A percentile compares a stretch with the other conserved stretches of the same genome.
Evolutionary conservation across 2,113 vertebrate species (phyloP).

Genomic region (Tupaia tana): DNA sequence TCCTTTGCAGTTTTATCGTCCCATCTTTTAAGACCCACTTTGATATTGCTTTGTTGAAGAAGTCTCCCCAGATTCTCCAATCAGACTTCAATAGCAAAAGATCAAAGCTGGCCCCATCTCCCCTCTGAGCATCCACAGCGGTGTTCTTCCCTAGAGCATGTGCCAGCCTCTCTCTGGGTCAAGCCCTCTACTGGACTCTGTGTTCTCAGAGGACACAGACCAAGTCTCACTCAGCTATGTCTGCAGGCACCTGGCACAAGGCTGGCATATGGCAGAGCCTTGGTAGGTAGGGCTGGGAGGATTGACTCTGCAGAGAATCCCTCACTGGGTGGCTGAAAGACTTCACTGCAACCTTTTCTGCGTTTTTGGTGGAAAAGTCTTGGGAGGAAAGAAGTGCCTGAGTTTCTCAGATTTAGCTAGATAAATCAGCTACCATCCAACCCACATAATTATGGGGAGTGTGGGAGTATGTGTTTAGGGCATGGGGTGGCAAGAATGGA

Average conservation of each 20-base stretch:
- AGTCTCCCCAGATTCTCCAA: neutral
- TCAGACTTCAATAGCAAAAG: neutral
- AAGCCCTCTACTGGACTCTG: neutral
- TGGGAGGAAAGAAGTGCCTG: neutral
- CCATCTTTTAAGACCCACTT: neutral
- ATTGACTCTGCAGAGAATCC: neutral
- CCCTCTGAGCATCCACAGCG: rapidly evolving
- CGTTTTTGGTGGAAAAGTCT: neutral
- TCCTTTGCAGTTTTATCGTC: neutral
- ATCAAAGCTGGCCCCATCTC: neutral
- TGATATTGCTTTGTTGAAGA: neutral
- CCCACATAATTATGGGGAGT: neutral
- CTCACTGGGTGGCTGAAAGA: neutral
- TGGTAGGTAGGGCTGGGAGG: neutral
- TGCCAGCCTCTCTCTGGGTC: neutral
- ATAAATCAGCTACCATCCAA: neutral
- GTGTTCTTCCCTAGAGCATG: neutral
- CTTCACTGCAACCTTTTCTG: neutral
- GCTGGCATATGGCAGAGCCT: neutral
- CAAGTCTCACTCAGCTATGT: neutral
- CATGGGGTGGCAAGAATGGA: rapidly evolving
- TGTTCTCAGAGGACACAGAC: neutral
- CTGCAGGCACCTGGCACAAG: rapidly evolving
- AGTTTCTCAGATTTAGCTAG: neutral
- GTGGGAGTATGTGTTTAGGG: neutral